Conservation (phyloP, 1,140 invertebrate species). For the Magallana angulata region DNA sequence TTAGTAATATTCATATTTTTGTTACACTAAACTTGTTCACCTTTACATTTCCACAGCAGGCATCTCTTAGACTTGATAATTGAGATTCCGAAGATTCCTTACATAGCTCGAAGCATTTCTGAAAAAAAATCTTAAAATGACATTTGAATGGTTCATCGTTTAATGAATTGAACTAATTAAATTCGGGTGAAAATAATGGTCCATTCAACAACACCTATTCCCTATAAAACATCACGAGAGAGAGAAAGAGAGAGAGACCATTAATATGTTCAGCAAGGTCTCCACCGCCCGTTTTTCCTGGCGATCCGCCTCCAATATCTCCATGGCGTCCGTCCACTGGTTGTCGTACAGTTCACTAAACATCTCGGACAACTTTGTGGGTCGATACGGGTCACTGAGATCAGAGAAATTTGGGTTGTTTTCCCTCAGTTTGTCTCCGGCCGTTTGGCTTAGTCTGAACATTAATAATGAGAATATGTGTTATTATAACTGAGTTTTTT, state of each 20-base stretch:
- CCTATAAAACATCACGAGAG: too few relatives aligned
- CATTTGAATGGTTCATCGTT: not conserved
- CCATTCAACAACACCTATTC: too few relatives aligned
- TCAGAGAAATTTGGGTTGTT: not conserved
- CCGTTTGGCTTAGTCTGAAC: not conserved
- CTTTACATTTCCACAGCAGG: not conserved
- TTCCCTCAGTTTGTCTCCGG: not conserved
- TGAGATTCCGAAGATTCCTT: not conserved
- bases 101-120: conserved; percentile 6
- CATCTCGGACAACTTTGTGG: not conserved
- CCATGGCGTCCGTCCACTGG: not conserved
- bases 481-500: too few relatives aligned
- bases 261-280: not conserved
- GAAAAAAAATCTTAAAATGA: not conserved
- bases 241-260: not conserved
- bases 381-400: conserved; percentile 16
- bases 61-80: not conserved
- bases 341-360: conserved; percentile 6
- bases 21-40: not conserved
- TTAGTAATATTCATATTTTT: too few relatives aligned
- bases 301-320: not conserved
- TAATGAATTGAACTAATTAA: too few relatives aligned
- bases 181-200: too few relatives aligned
- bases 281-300: not conserved
- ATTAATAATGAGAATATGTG: too few relatives aligned